Evolutionary conservation across 1,140 invertebrate genomes (phyloP), one percentile per base, ranked within the genome.

Genomic region (Riptortus pedestris): DNA sequence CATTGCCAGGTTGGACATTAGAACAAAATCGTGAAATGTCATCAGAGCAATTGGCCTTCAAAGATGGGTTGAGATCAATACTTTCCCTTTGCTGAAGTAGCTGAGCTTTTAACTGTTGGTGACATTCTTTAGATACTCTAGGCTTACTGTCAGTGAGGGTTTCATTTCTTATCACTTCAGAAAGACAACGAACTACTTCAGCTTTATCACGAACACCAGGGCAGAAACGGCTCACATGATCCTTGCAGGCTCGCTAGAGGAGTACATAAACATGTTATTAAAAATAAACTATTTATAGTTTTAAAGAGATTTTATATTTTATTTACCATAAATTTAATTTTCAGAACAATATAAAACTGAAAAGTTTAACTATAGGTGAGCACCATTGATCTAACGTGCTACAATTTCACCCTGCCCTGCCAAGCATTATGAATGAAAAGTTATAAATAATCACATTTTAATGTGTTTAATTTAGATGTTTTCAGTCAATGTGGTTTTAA

Each of bases 151-250:
- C 85, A 22, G 78, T 77, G 27, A 97, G 80, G 31, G 93, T 93
- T 71, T 96, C 92, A 73, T 94, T 91, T 62, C 88, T 80, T 29
- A 96, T 63, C 65, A 88, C 84, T 73, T 90, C 85, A 76, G 93
- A 96, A 16, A 98, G 79, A 75, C 96, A 98, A 48, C 83, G 80
- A 11, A 98, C 87, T 11, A 98, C 91, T 70, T 94, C 87, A 47
- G 67, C 62, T 67, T 80, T 79, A 60, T 71, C 75, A 70, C 75
- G 76, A 65, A 75, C 74, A 67, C 79, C 77, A 7, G 81, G 79
- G 76, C 95, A 98, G 74, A 86, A 86, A 67, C 84, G 79, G 55
- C 85, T 78, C 0, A 96, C 93, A 76, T 90, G 85, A 11, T 81
- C 80, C 70, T 88, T 86, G 71, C 96, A 99, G 0, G 92, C 88